phyloP scores from a whole-genome alignment of 92 coral and sea anemone genomes.

The Galaxea fascicularis region DNA sequence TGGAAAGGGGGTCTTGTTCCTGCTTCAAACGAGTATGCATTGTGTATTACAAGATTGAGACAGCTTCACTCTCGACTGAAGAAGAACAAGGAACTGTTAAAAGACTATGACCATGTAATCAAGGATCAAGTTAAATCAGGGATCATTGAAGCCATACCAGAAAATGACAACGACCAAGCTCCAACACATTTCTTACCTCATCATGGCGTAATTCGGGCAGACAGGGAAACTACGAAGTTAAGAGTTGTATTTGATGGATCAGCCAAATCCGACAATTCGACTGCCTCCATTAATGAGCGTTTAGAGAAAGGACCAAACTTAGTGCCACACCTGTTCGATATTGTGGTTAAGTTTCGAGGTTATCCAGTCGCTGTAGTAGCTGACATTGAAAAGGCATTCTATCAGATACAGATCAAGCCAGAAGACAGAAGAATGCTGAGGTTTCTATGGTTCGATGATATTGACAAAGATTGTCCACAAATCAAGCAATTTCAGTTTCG shows the following conservation, averaged over 20 bases:
- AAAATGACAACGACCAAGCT: conserved; percentile 22
- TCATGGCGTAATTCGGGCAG: conserved; percentile 52
- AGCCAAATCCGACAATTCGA: conserved; percentile 19
- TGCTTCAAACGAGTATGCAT: conserved; percentile 43
- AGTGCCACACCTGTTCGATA: conserved; percentile 48
- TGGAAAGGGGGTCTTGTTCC: conserved; percentile 44
- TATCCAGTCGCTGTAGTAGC: conserved; percentile 36
- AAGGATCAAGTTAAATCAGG: conserved; percentile 58
- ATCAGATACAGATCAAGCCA: conserved; percentile 31
- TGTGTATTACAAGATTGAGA: conserved; percentile 60
- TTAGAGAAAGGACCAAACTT: conserved; percentile 31
- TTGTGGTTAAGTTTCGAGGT: conserved; percentile 26
- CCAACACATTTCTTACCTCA: conserved; percentile 52
- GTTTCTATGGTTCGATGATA: conserved; percentile 47
- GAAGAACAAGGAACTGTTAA: conserved; percentile 52
- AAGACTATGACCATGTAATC: conserved; percentile 57
- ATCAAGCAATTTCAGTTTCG: conserved; percentile 41
- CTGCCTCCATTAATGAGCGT: conserved; percentile 16
- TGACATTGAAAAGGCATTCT: conserved; percentile 41
- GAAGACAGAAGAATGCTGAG: conserved; percentile 52
- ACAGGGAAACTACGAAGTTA: conserved; percentile 52
- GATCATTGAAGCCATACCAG: conserved; percentile 55
- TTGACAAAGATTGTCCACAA: conserved; percentile 21
- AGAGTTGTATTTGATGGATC: conserved; percentile 54
- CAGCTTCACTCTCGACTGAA: conserved; percentile 53